Conservation (phyloP, 2,888 invertebrate genomes). For the Rhagonycha lutea region DNA sequence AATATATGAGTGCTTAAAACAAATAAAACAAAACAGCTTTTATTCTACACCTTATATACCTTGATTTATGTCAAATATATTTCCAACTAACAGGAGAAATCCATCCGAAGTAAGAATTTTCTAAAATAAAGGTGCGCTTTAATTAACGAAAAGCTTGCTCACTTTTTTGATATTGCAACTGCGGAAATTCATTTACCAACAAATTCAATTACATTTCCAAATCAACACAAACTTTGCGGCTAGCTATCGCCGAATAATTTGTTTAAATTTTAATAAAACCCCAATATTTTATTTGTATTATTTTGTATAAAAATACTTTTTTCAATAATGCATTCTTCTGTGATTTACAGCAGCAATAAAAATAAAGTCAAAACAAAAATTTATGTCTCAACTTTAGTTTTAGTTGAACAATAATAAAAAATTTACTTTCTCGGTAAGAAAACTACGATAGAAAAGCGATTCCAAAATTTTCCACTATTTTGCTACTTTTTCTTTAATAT, state of each 20-base stretch:
- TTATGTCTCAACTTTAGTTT: neutral
- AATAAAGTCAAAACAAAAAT: neutral
- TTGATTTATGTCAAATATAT: constrained; percentile 28
- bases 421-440: neutral
- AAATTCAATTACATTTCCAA: neutral
- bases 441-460: neutral
- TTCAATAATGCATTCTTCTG: neutral
- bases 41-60: constrained; percentile 17
- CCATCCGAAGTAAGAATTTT: neutral
- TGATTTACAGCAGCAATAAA: neutral
- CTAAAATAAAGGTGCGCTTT: neutral
- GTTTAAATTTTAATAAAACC: neutral
- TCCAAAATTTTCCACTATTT: neutral
- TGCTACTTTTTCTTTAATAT: neutral
- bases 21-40: constrained; percentile 20
- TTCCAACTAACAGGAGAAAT: constrained; percentile 1
- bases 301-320: neutral
- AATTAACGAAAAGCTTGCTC: neutral
- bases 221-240: too few relatives aligned
- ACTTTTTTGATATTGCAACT: neutral
- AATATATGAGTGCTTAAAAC: constrained; percentile 28
- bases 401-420: neutral
- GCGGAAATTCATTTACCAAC: neutral
- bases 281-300: neutral
- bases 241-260: neutral